These are phyloP conservation scores for Linurgus olivaceus DNA, from an alignment of 2,797 vertebrate genomes.

Conservation along the genomic window DNA sequence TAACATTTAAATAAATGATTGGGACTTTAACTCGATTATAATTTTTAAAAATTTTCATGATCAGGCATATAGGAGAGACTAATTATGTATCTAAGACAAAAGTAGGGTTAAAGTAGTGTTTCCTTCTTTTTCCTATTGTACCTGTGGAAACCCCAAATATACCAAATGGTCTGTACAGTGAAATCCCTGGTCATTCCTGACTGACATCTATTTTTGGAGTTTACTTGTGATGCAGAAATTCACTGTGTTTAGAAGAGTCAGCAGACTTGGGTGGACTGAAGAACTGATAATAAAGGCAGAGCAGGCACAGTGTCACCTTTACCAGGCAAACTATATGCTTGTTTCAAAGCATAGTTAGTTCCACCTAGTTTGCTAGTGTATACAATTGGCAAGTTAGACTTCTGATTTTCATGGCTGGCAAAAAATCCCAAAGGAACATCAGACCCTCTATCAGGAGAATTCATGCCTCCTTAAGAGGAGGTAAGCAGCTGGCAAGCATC, in stretches of 20 bases:
- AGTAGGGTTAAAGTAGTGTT: background rate
- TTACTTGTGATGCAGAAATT: background rate
- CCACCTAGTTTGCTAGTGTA: background rate
- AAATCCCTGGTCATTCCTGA: background rate
- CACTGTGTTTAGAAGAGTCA: background rate
- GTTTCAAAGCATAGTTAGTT: background rate
- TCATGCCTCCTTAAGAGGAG: background rate
- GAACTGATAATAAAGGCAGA: background rate
- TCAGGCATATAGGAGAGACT: background rate
- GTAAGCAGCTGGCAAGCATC: background rate
- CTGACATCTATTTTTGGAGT: background rate
- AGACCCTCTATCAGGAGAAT: background rate
- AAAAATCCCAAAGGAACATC: background rate
- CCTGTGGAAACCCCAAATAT: background rate
- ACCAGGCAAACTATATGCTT: background rate
- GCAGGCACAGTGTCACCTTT: background rate
- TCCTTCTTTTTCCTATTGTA: background rate
- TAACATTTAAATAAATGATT: background rate
- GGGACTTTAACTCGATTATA: background rate
- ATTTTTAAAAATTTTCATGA: background rate
- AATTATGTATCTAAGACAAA: background rate
- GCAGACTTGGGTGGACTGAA: background rate
- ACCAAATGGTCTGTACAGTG: background rate
- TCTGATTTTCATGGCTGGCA: background rate
- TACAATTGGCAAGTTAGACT: background rate